phyloP scores from a whole-genome alignment of 1,140 invertebrate genomes.

The Dendrolimus kikuchii region DNA sequence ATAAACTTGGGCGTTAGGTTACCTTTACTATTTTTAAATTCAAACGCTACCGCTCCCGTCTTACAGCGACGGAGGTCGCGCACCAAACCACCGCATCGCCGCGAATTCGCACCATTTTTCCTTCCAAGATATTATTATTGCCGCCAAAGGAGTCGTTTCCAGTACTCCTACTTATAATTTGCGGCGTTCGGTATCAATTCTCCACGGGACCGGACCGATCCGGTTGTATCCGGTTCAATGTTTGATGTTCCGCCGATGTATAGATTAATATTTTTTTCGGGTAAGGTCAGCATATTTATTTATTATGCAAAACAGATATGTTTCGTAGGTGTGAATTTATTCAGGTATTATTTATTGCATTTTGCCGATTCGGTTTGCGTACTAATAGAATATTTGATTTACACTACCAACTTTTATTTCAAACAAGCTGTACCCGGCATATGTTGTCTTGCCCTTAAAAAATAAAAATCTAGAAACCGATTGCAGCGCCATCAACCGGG shows the following conservation, averaged over 20 bases:
- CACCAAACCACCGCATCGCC: constrained; percentile 7
- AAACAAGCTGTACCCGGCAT: too few relatives aligned
- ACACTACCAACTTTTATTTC: too few relatives aligned
- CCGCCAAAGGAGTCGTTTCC: constrained; percentile 48
- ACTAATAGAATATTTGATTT: background rate
- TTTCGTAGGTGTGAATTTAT: too few relatives aligned
- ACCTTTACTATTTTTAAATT: too few relatives aligned
- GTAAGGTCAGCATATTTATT: background rate
- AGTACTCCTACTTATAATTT: constrained; percentile 44
- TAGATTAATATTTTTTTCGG: constrained; percentile 22
- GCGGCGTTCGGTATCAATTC: constrained; percentile 34
- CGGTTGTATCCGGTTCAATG: constrained; percentile 21
- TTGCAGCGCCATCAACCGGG: too few relatives aligned
- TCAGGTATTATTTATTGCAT: too few relatives aligned
- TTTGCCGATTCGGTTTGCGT: background rate
- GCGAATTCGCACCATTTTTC: constrained; percentile 42
- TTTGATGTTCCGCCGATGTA: constrained; percentile 13
- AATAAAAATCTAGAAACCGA: too few relatives aligned
- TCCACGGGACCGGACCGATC: constrained; percentile 21
- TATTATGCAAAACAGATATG: too few relatives aligned
- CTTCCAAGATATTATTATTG: constrained; percentile 49
- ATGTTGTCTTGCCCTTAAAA: too few relatives aligned
- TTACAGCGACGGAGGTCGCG: constrained; percentile 3
- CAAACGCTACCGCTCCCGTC: background rate
- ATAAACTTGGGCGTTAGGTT: too few relatives aligned